phyloP scores from a whole-genome alignment of 1,140 invertebrate genomes.

The Stratiolaelaps scimitus region DNA sequence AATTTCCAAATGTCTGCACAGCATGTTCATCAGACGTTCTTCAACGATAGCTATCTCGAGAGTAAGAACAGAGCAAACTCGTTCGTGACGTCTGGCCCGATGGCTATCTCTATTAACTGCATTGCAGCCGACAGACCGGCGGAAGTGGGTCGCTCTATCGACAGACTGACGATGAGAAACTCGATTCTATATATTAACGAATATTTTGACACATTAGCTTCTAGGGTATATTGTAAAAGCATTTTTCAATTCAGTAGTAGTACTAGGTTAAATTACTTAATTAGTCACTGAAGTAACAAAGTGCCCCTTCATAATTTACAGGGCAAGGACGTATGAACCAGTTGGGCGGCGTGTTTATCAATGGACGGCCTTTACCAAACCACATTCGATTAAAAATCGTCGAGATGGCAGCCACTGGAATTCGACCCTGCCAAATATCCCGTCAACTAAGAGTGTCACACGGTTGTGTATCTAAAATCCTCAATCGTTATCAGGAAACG shows the following conservation, averaged over 20 bases:
- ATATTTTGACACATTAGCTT: too few relatives aligned
- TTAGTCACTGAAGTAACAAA: not conserved
- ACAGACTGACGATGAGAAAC: too few relatives aligned
- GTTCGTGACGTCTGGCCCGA: too few relatives aligned
- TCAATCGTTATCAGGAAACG: constrained; percentile 47
- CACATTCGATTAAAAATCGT: constrained; percentile 44
- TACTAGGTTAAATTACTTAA: constrained; percentile 22
- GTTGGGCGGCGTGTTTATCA: constrained; percentile 46
- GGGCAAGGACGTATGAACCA: constrained; percentile 43
- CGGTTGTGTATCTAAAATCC: constrained; percentile 43
- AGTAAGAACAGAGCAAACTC: too few relatives aligned
- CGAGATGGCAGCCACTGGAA: constrained; percentile 43
- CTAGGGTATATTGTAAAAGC: too few relatives aligned
- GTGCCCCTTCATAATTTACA: constrained; percentile 30
- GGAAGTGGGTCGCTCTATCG: too few relatives aligned
- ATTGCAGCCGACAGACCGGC: too few relatives aligned
- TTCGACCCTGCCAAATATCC: constrained; percentile 44
- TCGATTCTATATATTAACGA: too few relatives aligned
- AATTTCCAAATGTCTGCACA: too few relatives aligned
- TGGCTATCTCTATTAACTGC: too few relatives aligned
- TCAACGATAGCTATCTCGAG: too few relatives aligned
- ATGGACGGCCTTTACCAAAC: constrained; percentile 44
- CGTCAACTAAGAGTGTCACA: constrained; percentile 43
- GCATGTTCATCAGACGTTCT: too few relatives aligned
- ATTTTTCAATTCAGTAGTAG: constrained; percentile 2